Conservation (phyloP, 2,888 invertebrate genomes). For the Ditylenchus weischeri region DNA sequence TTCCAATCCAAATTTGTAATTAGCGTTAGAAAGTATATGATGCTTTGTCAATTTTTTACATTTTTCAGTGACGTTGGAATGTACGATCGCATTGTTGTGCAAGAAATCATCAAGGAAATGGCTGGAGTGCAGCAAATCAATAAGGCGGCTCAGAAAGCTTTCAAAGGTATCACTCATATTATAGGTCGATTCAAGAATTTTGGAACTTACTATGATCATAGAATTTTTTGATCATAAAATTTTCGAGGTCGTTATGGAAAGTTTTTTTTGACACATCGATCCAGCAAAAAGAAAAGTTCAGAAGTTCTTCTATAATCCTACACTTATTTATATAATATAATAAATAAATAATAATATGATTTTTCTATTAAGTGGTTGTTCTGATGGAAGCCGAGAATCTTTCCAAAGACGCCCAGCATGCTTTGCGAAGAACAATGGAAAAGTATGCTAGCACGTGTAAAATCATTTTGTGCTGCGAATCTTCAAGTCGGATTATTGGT, state of each 20-base stretch:
- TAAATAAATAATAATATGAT: no score
- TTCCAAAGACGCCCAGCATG: constrained; percentile 96
- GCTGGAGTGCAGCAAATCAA: constrained; percentile 94
- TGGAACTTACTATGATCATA: no score
- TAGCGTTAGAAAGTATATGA: neutral
- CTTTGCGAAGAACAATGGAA: constrained; percentile 95
- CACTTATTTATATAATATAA: constrained; percentile 7
- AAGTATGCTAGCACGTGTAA: constrained; percentile 93
- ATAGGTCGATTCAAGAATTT: neutral
- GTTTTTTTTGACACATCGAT: neutral
- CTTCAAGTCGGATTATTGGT: constrained; percentile 85
- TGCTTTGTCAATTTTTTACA: neutral
- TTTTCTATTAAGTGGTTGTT: constrained; percentile 72
- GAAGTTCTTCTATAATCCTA: neutral
- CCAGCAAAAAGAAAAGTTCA: neutral
- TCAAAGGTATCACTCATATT: constrained; percentile 70
- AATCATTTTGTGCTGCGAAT: constrained; percentile 82
- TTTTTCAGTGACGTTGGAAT: constrained; percentile 85
- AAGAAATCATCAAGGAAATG: constrained; percentile 92
- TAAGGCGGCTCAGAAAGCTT: constrained; percentile 80
- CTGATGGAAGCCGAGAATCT: constrained; percentile 90
- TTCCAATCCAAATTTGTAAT: no score
- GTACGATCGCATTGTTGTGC: constrained; percentile 90
- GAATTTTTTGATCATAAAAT: neutral
- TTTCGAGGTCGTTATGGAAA: neutral